Evolutionary conservation across 2,113 vertebrate genomes (phyloP).

Genomic region (Camelus bactrianus): DNA sequence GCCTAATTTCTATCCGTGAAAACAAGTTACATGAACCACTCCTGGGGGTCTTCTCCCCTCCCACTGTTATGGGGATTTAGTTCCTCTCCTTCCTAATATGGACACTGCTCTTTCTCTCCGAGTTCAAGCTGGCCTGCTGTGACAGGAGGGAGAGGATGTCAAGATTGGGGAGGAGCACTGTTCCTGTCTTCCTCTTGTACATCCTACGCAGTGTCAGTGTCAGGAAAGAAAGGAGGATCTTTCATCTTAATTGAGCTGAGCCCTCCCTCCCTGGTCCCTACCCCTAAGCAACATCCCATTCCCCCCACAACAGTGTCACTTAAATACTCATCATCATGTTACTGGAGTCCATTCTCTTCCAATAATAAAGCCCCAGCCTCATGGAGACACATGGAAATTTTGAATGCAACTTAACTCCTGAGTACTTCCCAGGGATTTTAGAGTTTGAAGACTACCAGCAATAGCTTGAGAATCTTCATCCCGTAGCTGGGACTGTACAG

Average conservation of each 20-base stretch:
- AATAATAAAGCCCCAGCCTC: not conserved
- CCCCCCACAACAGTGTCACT: not conserved
- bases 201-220: not conserved
- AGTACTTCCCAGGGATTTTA: not conserved
- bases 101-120: not conserved
- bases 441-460: not conserved
- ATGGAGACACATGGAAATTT: not conserved
- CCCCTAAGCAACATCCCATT: not conserved
- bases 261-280: not conserved
- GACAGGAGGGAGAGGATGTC: not conserved
- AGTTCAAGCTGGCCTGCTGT: not conserved
- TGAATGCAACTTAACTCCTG: conserved; percentile 29
- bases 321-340: not conserved
- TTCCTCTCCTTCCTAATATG: not conserved
- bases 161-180: not conserved
- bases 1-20: conserved; percentile 1
- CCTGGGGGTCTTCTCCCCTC: not conserved
- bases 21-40: not conserved
- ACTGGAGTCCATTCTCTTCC: conserved; percentile 13
- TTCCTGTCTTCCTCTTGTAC: not conserved
- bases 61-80: not conserved
- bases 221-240: not conserved
- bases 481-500: not conserved
- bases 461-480: not conserved
- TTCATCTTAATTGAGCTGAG: not conserved